Evolutionary conservation across 1,140 invertebrate genomes (phyloP), one percentile per base, ranked within the genome.

Genomic region (Pristionchus pacificus): DNA sequence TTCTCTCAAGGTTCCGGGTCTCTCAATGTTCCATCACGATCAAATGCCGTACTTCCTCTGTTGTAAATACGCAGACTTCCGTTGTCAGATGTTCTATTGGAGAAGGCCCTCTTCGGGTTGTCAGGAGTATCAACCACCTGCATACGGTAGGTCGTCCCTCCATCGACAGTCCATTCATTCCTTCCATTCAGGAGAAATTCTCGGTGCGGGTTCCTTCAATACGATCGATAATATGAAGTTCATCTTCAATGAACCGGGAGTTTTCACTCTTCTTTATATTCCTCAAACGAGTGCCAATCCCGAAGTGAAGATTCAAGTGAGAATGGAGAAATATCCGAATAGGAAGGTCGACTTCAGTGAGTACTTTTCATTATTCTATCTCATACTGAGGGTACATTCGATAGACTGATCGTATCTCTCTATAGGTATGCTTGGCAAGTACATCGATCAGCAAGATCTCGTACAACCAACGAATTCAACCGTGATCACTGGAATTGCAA

Each of bases 11-110:
- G 82, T 84, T 19, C 81, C 81, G 14, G 82, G 82, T 1, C 65
- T 83, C 60, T 74, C 70, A 27, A 73, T 77, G 10, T 83, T 84
- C 70, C 79, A 84, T 60, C 83, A 83, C 74, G 81, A 83, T 61
- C 81, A 84, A 63, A 83, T 83, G 81, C 81, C 81, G 10, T 83
- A 83, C 59, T 83, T 83, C 74, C 66, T 84, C 25, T 83, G 81
- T 64, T 83, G 81, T 63, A 83, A 84, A 70, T 83, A 78, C 60
- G 81, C 82, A 19, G 80, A 84, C 33, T 81, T 79, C 65, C 70
- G 81, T 27, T 83, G 81, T 65, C 81, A 83, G 66, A 64, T 83
- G 32, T 83, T 83, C 73, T 83, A 83, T 65, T 83, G 81, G 81
- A 74, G 81, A 58, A 49, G 81, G 24, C 81, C 81, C 3, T 78